These are phyloP conservation scores for Engraulis encrasicolus DNA, from an alignment of 2,113 vertebrate genomes.

Conservation along the genomic window DNA sequence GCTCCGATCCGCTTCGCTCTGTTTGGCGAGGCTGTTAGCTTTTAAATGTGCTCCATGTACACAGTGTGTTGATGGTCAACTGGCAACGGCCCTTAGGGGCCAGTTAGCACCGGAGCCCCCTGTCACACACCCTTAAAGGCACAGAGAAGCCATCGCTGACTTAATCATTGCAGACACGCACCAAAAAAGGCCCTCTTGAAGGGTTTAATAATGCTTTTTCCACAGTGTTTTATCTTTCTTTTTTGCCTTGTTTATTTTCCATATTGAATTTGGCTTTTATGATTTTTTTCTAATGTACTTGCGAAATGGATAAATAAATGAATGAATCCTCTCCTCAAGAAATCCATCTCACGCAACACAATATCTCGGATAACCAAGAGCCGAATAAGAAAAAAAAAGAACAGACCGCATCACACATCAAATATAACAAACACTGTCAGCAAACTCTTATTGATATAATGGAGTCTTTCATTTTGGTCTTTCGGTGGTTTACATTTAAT, in stretches of 20 bases:
- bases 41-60: constrained; percentile 45
- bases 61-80: background rate
- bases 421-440: no score
- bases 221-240: no score
- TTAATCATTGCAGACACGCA: background rate
- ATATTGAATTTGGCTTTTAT: no score
- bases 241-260: no score
- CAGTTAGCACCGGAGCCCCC: background rate
- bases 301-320: no score
- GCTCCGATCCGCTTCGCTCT: constrained; percentile 31
- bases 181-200: background rate
- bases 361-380: no score
- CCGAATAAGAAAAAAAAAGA: no score
- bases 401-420: no score
- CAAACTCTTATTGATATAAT: no score
- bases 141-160: background rate
- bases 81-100: background rate
- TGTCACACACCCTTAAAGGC: background rate
- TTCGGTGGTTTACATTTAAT: background rate
- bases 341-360: no score
- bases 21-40: constrained; percentile 51
- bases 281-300: no score
- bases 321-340: no score
- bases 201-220: background rate
- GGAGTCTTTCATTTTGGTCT: background rate